Base-by-base conservation (phyloP, 2,113 vertebrate genomes). In the Anoplopoma fimbria region DNA sequence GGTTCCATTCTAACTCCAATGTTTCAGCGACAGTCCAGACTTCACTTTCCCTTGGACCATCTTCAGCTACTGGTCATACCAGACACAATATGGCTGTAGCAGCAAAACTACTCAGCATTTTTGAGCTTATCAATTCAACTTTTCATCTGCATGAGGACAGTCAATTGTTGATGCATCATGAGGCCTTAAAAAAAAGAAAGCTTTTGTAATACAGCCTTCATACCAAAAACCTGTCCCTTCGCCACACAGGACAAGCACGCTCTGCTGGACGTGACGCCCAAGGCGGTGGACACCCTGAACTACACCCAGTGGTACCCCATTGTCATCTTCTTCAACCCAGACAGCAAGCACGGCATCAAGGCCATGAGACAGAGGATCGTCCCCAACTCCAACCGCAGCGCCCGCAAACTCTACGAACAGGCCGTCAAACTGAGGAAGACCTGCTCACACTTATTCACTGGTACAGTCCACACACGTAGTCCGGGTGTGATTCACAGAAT, bases 261-360 rank as follows among this genome's bases (percentile, higher is more conserved):
- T 47, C 91, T 99, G 7, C 88, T 99, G 71, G 97, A 99, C 47
- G 96, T 99, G 70, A 98, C 97, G 34, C 97, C 97, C 9, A 98
- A 97, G 85, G 97, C 97, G 0, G 97, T 99, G 84, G 97, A 98
- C 92, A 94, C 97, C 40, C 91, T 99, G 47, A 99, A 98, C 92
- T 99, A 98, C 47, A 99, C 97, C 23, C 97, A 99, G 88, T 99
- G 97, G 97, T 99, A 98, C 89, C 97, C 97, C 23, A 97, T 99
- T 75, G 97, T 99, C 71, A 94, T 99, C 58, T 97, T 98, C 92
- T 96, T 99, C 88, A 97, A 97, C 90, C 97, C 97, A 19, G 97
- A 99, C 89, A 98, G 93, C 89, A 97, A 95, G 82, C 97, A 97
- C 29, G 97, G 97, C 47, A 93, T 99, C 79, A 99, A 99, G 95